A percentile compares a stretch with the other conserved stretches of the same genome.
Evolutionary conservation across 1,140 invertebrate species (phyloP).

Genomic region (Drosophila mayri): DNA sequence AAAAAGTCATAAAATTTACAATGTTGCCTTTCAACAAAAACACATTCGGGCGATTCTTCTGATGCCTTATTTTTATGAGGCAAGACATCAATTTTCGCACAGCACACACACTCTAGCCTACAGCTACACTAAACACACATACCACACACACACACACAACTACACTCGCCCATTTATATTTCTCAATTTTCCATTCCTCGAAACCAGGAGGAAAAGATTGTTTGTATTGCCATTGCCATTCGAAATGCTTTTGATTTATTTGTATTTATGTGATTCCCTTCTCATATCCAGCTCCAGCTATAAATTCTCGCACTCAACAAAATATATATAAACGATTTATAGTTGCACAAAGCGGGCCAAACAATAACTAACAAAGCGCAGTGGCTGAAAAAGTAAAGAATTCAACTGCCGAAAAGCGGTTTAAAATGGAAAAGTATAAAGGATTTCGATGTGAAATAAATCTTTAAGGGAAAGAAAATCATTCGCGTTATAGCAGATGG

Average conservation of each 20-base stretch:
- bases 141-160: conserved; percentile 8
- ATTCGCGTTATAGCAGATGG: conserved; percentile 20
- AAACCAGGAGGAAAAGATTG: conserved; percentile 48
- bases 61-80: conserved; percentile 80
- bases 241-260: conserved; percentile 81
- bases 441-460: conserved; percentile 63
- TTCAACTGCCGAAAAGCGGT: conserved; percentile 5
- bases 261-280: conserved; percentile 79
- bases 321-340: conserved; percentile 83
- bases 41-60: conserved; percentile 50
- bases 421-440: conserved; percentile 29
- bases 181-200: conserved; percentile 55
- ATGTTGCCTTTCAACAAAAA: conserved; percentile 81
- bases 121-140: conserved; percentile 29
- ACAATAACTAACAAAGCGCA: conserved; percentile 51
- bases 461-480: conserved; percentile 49
- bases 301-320: conserved; percentile 81
- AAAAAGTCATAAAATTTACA: conserved; percentile 84
- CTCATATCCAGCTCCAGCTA: conserved; percentile 71
- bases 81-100: conserved; percentile 80
- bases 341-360: conserved; percentile 67
- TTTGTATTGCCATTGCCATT: conserved; percentile 67
- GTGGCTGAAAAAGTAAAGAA: conserved; percentile 18
- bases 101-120: conserved; percentile 45
- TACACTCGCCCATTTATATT: conserved; percentile 32